These are phyloP conservation scores for Oxygymnocypris stewartii DNA, from an alignment of 2,113 vertebrate species.

Conservation along the genomic window DNA sequence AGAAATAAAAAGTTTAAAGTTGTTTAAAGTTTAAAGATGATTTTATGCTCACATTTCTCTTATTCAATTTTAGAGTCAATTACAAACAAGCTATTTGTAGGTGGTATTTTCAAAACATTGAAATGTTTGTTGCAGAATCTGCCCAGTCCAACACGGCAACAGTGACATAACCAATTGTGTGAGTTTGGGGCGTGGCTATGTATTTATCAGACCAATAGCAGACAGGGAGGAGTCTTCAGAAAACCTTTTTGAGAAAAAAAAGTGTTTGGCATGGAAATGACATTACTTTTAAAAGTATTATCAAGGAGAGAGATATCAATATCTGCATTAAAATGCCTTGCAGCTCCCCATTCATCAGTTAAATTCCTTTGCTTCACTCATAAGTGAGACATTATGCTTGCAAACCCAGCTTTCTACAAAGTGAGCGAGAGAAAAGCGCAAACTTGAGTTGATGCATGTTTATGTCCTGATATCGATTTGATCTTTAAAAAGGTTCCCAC, in stretches of 20 bases:
- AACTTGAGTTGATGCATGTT: conserved; percentile 72
- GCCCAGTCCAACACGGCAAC: neutral
- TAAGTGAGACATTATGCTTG: conserved; percentile 17
- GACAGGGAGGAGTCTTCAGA: neutral
- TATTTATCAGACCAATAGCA: neutral
- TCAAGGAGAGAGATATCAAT: neutral
- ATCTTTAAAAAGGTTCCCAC: conserved; percentile 72
- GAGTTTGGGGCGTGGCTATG: neutral
- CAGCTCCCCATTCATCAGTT: neutral
- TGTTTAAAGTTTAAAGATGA: neutral
- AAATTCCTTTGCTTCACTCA: neutral
- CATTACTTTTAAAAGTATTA: neutral
- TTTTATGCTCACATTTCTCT: neutral
- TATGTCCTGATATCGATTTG: conserved; percentile 72
- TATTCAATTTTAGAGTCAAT: neutral
- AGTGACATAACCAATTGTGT: neutral
- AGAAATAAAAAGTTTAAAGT: neutral
- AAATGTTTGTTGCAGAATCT: neutral
- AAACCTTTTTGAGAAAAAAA: conserved; percentile 1
- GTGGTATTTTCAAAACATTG: neutral
- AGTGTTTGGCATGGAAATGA: neutral
- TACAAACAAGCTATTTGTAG: neutral
- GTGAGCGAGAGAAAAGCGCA: conserved; percentile 58
- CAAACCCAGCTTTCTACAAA: conserved; percentile 22
- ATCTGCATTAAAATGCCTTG: neutral